A percentile compares a stretch with the other conserved stretches of the same genome.
Evolutionary conservation across 1,140 invertebrate genomes (phyloP).

Genomic region (Pogonomyrmex californicus): DNA sequence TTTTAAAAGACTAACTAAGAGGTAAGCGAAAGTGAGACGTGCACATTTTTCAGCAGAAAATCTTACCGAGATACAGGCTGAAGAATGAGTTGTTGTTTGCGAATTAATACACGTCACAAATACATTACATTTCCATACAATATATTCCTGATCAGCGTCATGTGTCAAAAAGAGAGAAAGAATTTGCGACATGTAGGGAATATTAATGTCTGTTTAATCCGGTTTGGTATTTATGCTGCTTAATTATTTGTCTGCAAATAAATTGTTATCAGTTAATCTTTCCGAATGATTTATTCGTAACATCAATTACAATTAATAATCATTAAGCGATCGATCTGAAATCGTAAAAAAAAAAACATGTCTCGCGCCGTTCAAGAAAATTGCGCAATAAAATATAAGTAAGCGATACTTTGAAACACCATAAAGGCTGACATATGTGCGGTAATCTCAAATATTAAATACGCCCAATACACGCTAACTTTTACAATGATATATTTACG

Average conservation of each 20-base stretch:
- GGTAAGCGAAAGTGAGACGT: background rate
- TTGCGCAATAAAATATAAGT: conserved; percentile 8
- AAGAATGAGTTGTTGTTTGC: background rate
- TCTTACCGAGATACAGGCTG: background rate
- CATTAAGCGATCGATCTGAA: background rate
- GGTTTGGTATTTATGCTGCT: background rate
- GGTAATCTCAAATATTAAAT: conserved; percentile 47
- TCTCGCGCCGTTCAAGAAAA: conserved; percentile 1
- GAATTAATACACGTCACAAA: background rate
- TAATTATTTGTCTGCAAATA: conserved; percentile 43
- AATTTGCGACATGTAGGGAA: background rate
- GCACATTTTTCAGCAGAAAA: background rate
- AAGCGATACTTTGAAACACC: conserved; percentile 17
- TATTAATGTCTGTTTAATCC: conserved; percentile 3
- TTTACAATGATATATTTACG: conserved; percentile 13
- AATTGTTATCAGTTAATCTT: conserved; percentile 10
- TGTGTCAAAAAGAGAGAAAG: background rate
- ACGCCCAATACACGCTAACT: conserved; percentile 15
- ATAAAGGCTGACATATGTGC: background rate
- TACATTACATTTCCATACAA: background rate
- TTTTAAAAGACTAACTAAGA: background rate
- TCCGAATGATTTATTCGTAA: background rate
- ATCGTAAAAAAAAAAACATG: background rate
- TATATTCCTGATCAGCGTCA: too few relatives aligned
- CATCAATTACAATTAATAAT: conserved; percentile 9